Evolutionary conservation across 2,797 vertebrate species (phyloP).

Genomic region (Neomorphus geoffroyi): DNA sequence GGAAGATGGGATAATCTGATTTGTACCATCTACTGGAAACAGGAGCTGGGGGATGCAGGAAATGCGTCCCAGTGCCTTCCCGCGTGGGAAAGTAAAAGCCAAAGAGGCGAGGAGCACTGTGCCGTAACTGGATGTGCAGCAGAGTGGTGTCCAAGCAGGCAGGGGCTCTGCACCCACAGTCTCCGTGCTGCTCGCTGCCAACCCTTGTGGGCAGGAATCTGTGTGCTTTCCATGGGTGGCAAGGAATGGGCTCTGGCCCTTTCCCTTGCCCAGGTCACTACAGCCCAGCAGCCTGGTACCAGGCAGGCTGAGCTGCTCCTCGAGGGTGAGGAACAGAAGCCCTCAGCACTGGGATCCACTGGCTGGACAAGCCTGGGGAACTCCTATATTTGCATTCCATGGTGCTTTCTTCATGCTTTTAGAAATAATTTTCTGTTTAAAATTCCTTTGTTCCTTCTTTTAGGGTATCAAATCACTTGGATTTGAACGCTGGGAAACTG

Average conservation of each 20-base stretch:
- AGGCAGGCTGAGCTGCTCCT: neutral
- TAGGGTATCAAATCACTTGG: neutral
- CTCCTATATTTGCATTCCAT: neutral
- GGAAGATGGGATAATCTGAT: neutral
- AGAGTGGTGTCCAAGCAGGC: too few relatives aligned
- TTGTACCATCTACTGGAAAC: neutral
- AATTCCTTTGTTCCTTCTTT: neutral
- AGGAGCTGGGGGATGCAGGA: neutral
- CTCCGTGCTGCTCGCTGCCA: neutral
- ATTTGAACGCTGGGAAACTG: neutral
- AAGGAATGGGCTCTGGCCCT: too few relatives aligned
- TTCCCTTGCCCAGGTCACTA: neutral
- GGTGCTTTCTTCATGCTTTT: neutral
- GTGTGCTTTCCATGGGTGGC: neutral
- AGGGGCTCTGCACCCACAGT: neutral
- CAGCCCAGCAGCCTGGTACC: neutral
- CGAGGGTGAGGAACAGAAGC: too few relatives aligned
- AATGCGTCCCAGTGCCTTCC: neutral
- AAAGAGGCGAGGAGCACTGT: neutral
- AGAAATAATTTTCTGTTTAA: neutral
- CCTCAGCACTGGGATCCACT: neutral
- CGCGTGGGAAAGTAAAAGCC: neutral
- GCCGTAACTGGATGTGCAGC: neutral
- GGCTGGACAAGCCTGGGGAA: neutral
- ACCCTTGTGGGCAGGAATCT: too few relatives aligned